Base-by-base conservation (phyloP, 2,888 invertebrate species). In the Nemotelus nigrinus region DNA sequence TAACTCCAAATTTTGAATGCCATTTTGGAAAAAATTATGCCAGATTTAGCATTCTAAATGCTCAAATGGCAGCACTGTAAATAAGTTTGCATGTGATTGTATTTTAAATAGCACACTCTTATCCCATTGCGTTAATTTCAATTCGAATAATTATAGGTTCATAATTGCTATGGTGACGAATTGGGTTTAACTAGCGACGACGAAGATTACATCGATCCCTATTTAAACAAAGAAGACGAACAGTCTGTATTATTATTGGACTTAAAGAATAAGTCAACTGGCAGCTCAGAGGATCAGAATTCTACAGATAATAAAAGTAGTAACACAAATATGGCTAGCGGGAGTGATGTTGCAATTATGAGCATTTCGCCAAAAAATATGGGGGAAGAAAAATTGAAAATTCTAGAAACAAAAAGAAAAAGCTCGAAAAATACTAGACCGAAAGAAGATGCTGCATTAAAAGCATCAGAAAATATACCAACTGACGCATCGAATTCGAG, bases 81-180 rank as follows among this genome's bases (percentile, higher is more conserved):
- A 25, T 25, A 25, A 25, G 25, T 25, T 25, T 25, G 25, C 25
- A 25, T 25, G 25, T 25, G 25, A 25, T 25, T 25, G 25, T 25
- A 25, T 25, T 25, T 25, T 25, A 25, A 25, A 25, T 25, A 25
- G 25, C 25, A 25, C 25, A 25, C 25, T 25, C 53, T 67, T 63
- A 83, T 80, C 47, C 44, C 8, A 39, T 10, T 8, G 10, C 10
- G 53, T 53, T 10, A 53, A 53, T 53, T 53, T 53, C 10, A 8
- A 8, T 45, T 64, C 5, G 39, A 45, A 47, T 47, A 44, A 64
- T 82, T 75, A 3, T 84, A 91, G 92, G 95, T 98, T 80, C 97
- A 97, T 88, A 92, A 93, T 83, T 94, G 94, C 84, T 98, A 98
- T 88, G 98, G 98, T 74, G 95, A 95, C 84, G 97, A 98, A 88